Conservation (phyloP, 2,888 invertebrate species). For the Syritta pipiens region DNA sequence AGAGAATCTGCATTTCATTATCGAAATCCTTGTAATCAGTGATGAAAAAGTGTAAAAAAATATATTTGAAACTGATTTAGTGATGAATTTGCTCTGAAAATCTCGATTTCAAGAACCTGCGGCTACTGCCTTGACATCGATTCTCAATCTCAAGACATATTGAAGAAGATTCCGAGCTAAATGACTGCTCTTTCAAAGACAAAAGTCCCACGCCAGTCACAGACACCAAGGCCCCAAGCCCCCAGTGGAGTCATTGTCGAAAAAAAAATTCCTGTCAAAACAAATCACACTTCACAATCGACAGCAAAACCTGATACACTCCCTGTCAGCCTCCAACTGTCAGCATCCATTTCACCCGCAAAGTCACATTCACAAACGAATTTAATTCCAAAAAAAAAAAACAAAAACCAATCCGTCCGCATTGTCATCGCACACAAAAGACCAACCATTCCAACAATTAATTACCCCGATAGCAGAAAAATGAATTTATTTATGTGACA, state of each 20-base stretch:
- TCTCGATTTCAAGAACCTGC: too few relatives aligned
- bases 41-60: too few relatives aligned
- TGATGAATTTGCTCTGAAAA: too few relatives aligned
- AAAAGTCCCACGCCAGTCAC: too few relatives aligned
- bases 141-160: too few relatives aligned
- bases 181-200: too few relatives aligned
- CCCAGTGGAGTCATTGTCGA: neutral
- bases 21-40: too few relatives aligned
- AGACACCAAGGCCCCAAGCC: too few relatives aligned
- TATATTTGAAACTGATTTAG: too few relatives aligned
- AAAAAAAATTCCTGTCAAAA: conserved; percentile 3
- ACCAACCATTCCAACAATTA: conserved; percentile 41
- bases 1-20: too few relatives aligned
- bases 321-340: conserved; percentile 22
- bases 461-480: conserved; percentile 34
- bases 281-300: neutral
- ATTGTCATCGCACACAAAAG: conserved; percentile 31
- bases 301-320: conserved; percentile 2
- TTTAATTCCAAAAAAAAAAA: neutral
- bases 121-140: too few relatives aligned
- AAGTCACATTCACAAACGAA: neutral
- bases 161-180: too few relatives aligned
- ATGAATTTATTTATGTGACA: conserved; percentile 58
- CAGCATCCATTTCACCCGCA: neutral
- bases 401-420: neutral